phyloP scores from a whole-genome alignment of 2,797 vertebrate genomes.

The Dermochelys coriacea region DNA sequence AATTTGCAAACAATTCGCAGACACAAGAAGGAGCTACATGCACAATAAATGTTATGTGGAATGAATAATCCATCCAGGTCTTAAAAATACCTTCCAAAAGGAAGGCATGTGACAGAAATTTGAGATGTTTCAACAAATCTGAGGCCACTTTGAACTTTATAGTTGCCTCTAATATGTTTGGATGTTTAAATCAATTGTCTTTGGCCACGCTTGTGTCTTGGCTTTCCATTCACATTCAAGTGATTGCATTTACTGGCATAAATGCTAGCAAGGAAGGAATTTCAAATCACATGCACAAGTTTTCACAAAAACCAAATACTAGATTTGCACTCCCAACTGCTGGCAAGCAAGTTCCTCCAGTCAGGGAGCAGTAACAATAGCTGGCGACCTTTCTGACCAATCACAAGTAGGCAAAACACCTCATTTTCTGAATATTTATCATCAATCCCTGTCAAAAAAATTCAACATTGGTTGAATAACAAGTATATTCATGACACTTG shows the following conservation, averaged over 20 bases:
- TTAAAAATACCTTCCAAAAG: not conserved
- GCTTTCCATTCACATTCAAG: constrained; percentile 16
- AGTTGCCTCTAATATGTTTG: accelerated
- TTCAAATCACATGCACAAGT: constrained; percentile 22
- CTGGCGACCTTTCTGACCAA: not conserved
- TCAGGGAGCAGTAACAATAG: not conserved
- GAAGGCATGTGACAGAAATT: not conserved
- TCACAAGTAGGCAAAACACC: not conserved
- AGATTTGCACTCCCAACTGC: not conserved
- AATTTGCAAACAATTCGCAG: not conserved
- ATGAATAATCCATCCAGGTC: not conserved
- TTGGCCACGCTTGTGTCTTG: not conserved
- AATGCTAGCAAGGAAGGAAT: not conserved
- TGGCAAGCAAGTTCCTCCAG: not conserved
- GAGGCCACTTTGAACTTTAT: not conserved
- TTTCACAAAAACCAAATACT: not conserved
- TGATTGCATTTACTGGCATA: not conserved
- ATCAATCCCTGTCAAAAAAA: not conserved
- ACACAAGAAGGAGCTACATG: not conserved
- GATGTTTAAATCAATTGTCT: not conserved
- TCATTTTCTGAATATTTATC: not conserved
- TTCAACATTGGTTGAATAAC: not conserved
- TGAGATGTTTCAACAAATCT: not conserved
- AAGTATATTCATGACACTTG: not conserved
- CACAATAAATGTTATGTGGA: not conserved